Conservation (phyloP, 2,797 vertebrate genomes). For the Enteromius trimaculatus region DNA sequence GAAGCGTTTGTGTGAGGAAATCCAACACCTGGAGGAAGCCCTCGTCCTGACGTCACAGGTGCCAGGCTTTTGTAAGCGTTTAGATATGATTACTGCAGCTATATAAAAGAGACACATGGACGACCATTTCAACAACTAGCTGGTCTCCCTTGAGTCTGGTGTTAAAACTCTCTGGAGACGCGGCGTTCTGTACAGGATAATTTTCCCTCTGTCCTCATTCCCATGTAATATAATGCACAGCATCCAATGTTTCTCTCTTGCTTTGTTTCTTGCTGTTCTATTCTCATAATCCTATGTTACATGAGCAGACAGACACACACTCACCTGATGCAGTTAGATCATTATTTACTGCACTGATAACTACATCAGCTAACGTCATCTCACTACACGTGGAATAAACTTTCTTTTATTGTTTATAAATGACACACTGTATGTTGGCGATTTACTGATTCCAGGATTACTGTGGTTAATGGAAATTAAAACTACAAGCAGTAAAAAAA, state of each 20-base stretch:
- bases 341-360: not conserved
- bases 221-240: conserved; percentile 78
- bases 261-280: conserved; percentile 60
- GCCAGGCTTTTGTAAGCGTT: conserved; percentile 41
- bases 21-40: conserved; percentile 39
- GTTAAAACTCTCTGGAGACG: conserved; percentile 35
- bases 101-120: conserved; percentile 29
- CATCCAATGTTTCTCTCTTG: conserved; percentile 60
- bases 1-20: conserved; percentile 39
- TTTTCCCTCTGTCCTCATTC: conserved; percentile 79
- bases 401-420: not conserved
- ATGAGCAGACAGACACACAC: conserved; percentile 53
- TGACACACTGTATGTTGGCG: not conserved
- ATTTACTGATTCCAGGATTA: not conserved
- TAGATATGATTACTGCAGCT: conserved; percentile 41
- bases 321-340: not conserved
- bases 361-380: not conserved
- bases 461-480: not conserved
- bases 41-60: conserved; percentile 45
- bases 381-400: not conserved
- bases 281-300: conserved; percentile 63
- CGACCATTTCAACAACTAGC: conserved; percentile 30
- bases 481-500: not conserved
- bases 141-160: conserved; percentile 42
- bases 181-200: conserved; percentile 67